Evolutionary conservation across 2,888 invertebrate species (phyloP), one percentile per base, ranked within the genome.

Genomic region (Metallyticus violacea): DNA sequence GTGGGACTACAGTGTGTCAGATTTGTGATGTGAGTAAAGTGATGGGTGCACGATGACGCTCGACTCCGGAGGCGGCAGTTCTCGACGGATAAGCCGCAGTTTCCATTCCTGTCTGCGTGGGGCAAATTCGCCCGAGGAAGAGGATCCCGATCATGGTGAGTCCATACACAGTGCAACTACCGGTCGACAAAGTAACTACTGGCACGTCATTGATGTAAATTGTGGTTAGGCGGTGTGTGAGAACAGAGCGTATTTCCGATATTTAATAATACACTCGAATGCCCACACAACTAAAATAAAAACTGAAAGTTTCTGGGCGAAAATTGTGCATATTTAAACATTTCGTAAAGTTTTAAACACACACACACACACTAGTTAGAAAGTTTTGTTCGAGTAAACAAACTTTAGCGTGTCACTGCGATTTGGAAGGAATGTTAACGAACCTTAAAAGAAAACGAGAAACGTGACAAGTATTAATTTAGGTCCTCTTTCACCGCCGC

Each of bases 101-200:
- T 95, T 95, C 91, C 95, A 95, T 92, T 95, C 95, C 88, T 95
- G 95, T 90, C 92, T 95, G 89, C 94, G 95, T 89, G 95, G 95
- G 77, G 93, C 93, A 88, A 93, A 93, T 88, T 93, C 93, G 89
- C 89, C 89, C 25, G 90, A 90, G 26, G 90, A 90, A 30, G 88
- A 88, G 26, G 88, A 89, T 28, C 89, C 89, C 26, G 88, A 87
- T 25, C 81, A 83, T 81, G 88, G 88, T 88, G 77, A 87, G 88
- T 85, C n/a, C 15, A 9, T 22, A 26, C 9, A 25, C 15, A 15
- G 79, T 3, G 1, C 79, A 1, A 9, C 15, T 79, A n/a, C 9
- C 79, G 9, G 9, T 9, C 79, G 9, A 62, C 76, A 62, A 7
- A 9, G 76, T 62, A 62, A 62, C 76, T 15, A 62, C 7, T 7